These are phyloP conservation scores for Sylvia atricapilla DNA, from an alignment of 2,113 vertebrate genomes.

Conservation along the genomic window DNA sequence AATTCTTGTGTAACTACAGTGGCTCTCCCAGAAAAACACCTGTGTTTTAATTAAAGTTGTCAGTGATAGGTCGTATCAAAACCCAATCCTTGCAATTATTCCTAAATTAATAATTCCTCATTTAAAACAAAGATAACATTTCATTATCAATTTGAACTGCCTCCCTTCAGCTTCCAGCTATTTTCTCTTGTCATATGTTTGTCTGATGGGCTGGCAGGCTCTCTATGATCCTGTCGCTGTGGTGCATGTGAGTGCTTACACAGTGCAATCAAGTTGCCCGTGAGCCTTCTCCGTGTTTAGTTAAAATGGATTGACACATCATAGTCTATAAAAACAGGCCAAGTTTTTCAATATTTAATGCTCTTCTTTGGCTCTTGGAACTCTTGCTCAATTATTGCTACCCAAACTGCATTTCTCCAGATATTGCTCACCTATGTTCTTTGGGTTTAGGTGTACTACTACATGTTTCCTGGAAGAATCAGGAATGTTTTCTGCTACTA, in stretches of 20 bases:
- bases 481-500: not conserved
- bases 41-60: not conserved
- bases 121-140: not conserved
- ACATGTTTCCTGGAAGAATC: not conserved
- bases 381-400: not conserved
- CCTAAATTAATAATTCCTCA: not conserved
- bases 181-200: not conserved
- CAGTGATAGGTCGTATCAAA: not conserved
- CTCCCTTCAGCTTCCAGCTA: not conserved
- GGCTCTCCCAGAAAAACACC: not conserved
- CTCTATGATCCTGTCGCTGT: not conserved
- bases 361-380: not conserved
- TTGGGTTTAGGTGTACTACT: not conserved
- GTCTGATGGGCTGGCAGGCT: not conserved
- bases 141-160: not conserved
- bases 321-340: not conserved
- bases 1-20: not conserved
- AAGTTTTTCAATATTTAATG: not conserved
- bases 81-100: not conserved
- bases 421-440: not conserved
- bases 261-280: not conserved
- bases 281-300: not conserved
- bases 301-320: not conserved
- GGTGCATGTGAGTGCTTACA: not conserved
- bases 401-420: not conserved